Evolutionary conservation across 1,140 invertebrate species (phyloP), one percentile per base, ranked within the genome.

Genomic region (Copidosoma floridanum): DNA sequence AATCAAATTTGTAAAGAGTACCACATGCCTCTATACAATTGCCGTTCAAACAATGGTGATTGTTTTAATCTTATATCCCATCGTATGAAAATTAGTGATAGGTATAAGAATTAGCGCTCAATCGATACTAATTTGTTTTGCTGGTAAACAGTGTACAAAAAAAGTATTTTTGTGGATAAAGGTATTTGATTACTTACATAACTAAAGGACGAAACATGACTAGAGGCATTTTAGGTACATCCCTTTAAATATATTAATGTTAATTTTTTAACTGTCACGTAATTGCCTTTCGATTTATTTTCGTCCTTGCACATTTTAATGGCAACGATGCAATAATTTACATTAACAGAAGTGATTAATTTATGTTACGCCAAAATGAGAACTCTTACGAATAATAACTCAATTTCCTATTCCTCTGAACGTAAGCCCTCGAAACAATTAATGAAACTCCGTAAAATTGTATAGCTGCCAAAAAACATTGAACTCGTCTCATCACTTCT

Each of bases 151-250:
- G n/a, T n/a, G n/a, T n/a, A n/a, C n/a, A n/a, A n/a, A n/a, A n/a
- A n/a, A n/a, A n/a, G n/a, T n/a, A n/a, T n/a, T n/a, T n/a, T n/a
- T n/a, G n/a, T n/a, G n/a, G n/a, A 43, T 43, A 16, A 2, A 58
- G 44, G n/a, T 58, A 43, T 58, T 58, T 58, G 24, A 32, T 50
- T 40, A 40, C 23, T 66, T 66, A 61, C 63, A 66, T 63, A 65
- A 58, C 58, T 60, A 65, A 43, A 60, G 41, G 32, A 65, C 35
- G 58, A 53, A 66, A 56, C 55, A 69, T 71, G 68, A 71, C 66
- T 70, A 70, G 69, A 68, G 61, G 51, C 44, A n/a, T 41, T 35
- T 20, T 46, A 44, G 35, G 61, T 61, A 65, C 24, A 27, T 47
- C 46, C 8, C 6, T 14, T 53, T n/a, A 16, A 53, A 52, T 37